phyloP scores from a whole-genome alignment of 1,140 invertebrate species.

The Armadillidium nasatum region DNA sequence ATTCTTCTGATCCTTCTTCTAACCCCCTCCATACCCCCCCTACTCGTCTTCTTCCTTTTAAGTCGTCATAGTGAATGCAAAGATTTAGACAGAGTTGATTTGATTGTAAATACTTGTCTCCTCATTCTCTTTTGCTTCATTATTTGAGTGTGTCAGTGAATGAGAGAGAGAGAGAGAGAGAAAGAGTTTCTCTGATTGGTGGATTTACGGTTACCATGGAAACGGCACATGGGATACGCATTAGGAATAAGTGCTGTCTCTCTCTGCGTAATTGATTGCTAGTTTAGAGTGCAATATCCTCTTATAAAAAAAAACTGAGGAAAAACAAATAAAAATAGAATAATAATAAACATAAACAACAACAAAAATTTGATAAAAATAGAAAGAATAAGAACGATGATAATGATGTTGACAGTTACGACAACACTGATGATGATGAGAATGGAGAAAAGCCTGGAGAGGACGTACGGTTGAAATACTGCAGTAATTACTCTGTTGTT shows the following conservation, averaged over 20 bases:
- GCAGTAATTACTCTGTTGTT: neutral
- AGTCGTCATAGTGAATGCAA: too few species aligned
- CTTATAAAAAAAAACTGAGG: neutral
- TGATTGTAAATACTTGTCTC: too few species aligned
- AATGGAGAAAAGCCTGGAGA: neutral
- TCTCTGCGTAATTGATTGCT: neutral
- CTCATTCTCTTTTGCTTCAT: too few species aligned
- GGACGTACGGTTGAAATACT: neutral
- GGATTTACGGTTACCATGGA: neutral
- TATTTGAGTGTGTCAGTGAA: too few species aligned
- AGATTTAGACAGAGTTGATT: too few species aligned
- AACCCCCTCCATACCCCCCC: too few species aligned
- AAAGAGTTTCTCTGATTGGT: neutral
- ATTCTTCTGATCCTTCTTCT: too few species aligned
- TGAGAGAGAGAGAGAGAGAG: neutral
- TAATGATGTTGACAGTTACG: too few species aligned
- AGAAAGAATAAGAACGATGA: too few species aligned
- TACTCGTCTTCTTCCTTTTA: too few species aligned
- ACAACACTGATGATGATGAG: neutral
- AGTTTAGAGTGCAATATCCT: neutral
- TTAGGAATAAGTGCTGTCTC: neutral
- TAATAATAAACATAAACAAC: too few species aligned
- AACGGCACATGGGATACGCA: neutral
- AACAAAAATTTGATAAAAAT: too few species aligned
- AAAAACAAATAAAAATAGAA: neutral